Evolutionary conservation across 2,888 invertebrate species (phyloP).

Genomic region (Axea sp.): DNA sequence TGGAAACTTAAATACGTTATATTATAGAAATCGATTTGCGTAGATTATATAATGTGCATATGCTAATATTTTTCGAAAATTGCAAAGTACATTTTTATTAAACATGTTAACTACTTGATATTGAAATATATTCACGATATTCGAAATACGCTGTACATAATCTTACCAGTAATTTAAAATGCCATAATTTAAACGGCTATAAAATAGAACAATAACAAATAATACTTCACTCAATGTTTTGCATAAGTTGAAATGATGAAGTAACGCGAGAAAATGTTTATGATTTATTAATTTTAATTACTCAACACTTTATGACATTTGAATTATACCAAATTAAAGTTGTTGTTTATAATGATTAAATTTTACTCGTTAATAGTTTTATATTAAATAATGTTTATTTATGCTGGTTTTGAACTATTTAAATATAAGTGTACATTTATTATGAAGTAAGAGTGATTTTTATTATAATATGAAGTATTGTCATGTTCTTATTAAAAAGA

Average conservation of each 20-base stretch:
- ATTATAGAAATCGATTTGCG: constrained; percentile 28
- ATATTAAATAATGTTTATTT: no score
- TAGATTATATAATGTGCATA: constrained; percentile 33
- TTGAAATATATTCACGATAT: constrained; percentile 55
- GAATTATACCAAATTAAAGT: no score
- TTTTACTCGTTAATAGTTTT: no score
- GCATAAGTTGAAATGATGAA: neutral
- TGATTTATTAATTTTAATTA: no score
- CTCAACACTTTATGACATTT: no score
- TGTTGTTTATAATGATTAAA: no score
- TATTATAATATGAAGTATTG: no score
- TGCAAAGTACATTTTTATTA: constrained; percentile 39
- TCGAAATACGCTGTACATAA: constrained; percentile 40
- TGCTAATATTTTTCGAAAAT: constrained; percentile 37
- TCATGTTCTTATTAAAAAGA: no score
- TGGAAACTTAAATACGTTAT: constrained; percentile 1
- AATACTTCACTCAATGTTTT: constrained; percentile 10
- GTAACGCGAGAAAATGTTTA: no score
- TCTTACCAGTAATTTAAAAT: constrained; percentile 43
- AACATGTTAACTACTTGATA: constrained; percentile 15
- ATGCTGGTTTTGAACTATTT: no score
- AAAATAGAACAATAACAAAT: constrained; percentile 19
- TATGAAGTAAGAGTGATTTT: no score
- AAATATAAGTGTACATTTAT: no score
- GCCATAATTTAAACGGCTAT: constrained; percentile 18